Conservation (phyloP, 2,113 vertebrate genomes). For the Tautogolabrus adspersus region DNA sequence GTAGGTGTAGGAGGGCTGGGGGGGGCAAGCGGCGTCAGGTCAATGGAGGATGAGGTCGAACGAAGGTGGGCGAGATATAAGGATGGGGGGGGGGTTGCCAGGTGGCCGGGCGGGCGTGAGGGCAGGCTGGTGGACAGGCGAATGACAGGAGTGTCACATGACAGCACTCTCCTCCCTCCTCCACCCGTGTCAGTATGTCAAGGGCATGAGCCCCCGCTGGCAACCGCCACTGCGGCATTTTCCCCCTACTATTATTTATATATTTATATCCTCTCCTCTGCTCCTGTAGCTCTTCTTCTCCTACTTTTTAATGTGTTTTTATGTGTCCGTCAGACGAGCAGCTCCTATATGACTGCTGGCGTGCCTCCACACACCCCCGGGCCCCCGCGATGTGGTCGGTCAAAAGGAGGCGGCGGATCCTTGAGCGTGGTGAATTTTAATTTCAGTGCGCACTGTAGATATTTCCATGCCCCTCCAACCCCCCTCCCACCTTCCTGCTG, state of each 20-base stretch:
- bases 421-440: conserved; percentile 80
- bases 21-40: conserved; percentile 85
- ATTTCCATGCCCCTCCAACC: conserved; percentile 50
- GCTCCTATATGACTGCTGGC: conserved; percentile 64
- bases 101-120: conserved; percentile 81
- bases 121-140: conserved; percentile 65
- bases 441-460: conserved; percentile 75
- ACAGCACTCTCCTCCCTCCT: conserved; percentile 77
- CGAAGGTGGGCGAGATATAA: conserved; percentile 81
- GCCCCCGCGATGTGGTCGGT: conserved; percentile 54
- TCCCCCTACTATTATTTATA: conserved; percentile 54
- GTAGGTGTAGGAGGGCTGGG: conserved; percentile 35
- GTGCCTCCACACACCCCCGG: conserved; percentile 64
- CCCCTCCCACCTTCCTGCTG: conserved; percentile 59
- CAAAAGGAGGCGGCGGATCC: conserved; percentile 76
- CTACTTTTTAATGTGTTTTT: conserved; percentile 63
- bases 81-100: conserved; percentile 81
- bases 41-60: conserved; percentile 92
- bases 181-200: conserved; percentile 91
- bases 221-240: conserved; percentile 71
- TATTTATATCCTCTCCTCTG: conserved; percentile 50
- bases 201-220: conserved; percentile 83
- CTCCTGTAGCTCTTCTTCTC: background rate
- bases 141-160: conserved; percentile 95
- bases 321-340: conserved; percentile 76